Conservation (phyloP, 2,797 vertebrate species). For the Trematomus bernacchii region DNA sequence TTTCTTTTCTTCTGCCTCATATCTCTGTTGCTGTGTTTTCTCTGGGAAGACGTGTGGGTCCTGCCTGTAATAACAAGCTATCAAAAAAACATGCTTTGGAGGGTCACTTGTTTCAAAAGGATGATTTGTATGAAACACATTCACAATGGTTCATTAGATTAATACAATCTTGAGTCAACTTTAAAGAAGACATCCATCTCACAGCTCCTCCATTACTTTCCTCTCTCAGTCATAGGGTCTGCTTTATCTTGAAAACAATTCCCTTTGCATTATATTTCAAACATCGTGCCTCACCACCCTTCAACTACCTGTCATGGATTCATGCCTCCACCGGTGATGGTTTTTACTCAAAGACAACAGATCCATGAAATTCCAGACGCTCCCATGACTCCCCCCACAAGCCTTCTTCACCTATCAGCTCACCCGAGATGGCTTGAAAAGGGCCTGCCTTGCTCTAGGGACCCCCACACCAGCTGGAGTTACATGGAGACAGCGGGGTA, state of each 20-base stretch:
- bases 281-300: neutral
- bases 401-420: conserved; percentile 27
- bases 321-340: conserved; percentile 16
- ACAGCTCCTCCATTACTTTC: conserved; percentile 1
- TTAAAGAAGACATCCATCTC: neutral
- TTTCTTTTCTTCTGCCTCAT: conserved; percentile 5
- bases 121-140: neutral
- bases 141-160: neutral
- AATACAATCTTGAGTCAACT: neutral
- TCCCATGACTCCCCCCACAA: conserved; percentile 24
- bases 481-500: conserved; percentile 33
- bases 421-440: conserved; percentile 49
- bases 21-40: conserved; percentile 5
- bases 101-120: neutral
- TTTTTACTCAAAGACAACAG: conserved; percentile 35
- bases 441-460: conserved; percentile 25
- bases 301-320: conserved; percentile 11
- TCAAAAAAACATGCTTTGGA: neutral
- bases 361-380: conserved; percentile 31
- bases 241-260: conserved; percentile 17
- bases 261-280: conserved; percentile 16
- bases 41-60: conserved; percentile 16
- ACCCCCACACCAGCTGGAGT: conserved; percentile 33
- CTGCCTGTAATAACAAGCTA: neutral
- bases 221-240: neutral